Base-by-base conservation (phyloP, 2,888 invertebrate species). In the Drosophila macrospina region DNA sequence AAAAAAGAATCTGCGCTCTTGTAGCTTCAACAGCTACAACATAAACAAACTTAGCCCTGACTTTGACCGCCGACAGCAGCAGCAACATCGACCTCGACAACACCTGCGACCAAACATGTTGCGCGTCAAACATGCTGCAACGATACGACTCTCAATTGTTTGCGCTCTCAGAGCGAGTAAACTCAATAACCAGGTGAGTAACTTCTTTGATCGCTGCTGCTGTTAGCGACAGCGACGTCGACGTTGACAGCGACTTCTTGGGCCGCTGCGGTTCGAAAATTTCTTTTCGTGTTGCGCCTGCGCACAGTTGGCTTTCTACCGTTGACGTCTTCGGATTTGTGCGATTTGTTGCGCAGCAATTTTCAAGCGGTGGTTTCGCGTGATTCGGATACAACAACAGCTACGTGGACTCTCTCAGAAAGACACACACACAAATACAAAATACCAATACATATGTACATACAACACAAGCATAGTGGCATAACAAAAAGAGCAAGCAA, bases 231-330 rank as follows among this genome's bases (percentile, higher is more conserved):
- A 24, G 48, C 44, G 61, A 50, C 65, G 26, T 48, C 63, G 41
- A 41, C 59, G 48, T 26, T 30, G 56, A 30, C 69, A 47, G 54
- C 66, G 65, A 50, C 75, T 74, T 81, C 65, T 79, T 72, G 61
- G 63, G 66, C 81, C 73, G 71, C 74, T 74, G 73, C 75, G 77
- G 88, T 56, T 77, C 84, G 86, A 78, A 91, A 89, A 91, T 91
- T 91, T 91, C 90, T 89, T 91, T 91, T 90, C 81, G 81, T 82
- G 69, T 69, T 86, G 91, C 92, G 91, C 92, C 91, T 89, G 90
- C 91, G 91, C 92, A 91, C 92, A 92, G 92, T 92, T 91, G 91
- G 90, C 91, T 92, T 92, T 92, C 91, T 91, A 91, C 91, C 92
- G 91, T 92, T 90, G 90, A 90, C 91, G 92, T 91, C 90, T 90